phyloP scores from a whole-genome alignment of 2,888 invertebrate genomes.

The Philereme transversata region DNA sequence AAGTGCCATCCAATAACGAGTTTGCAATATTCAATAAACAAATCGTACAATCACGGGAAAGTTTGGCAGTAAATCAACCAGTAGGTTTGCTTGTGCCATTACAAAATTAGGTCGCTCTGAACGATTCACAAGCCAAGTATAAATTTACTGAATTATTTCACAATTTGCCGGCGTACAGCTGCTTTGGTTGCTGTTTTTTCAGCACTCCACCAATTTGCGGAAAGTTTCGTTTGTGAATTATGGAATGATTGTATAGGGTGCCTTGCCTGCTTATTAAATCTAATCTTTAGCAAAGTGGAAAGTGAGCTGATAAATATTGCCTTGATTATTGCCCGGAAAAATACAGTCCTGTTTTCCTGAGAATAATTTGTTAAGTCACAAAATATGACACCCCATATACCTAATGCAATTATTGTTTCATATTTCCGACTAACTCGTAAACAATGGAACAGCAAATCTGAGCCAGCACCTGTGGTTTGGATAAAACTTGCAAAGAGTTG shows the following conservation, averaged over 20 bases:
- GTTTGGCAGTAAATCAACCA: constrained; percentile 39
- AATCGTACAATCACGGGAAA: constrained; percentile 34
- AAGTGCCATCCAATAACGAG: constrained; percentile 35
- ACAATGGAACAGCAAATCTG: constrained; percentile 14
- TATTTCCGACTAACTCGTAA: constrained; percentile 13
- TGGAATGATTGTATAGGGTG: constrained; percentile 11
- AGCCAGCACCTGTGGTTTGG: constrained; percentile 19
- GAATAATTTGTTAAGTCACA: too few species aligned
- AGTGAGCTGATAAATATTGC: too few species aligned
- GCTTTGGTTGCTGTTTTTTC: constrained; percentile 30
- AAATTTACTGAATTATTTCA: constrained; percentile 41
- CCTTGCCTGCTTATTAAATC: too few species aligned
- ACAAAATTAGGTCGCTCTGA: constrained; percentile 42
- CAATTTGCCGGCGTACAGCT: constrained; percentile 35
- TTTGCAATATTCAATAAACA: constrained; percentile 34
- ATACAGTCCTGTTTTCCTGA: too few species aligned
- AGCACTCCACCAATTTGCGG: constrained; percentile 18
- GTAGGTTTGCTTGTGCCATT: constrained; percentile 37
- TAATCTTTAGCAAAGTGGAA: too few species aligned
- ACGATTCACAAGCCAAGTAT: constrained; percentile 37
- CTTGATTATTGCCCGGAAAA: too few species aligned
- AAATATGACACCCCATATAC: too few species aligned
- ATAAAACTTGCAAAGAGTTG: constrained; percentile 12
- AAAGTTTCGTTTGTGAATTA: constrained; percentile 27
- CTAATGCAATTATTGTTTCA: constrained; percentile 12